Conservation (phyloP, 2,113 vertebrate genomes). For the Piprites chloris region DNA sequence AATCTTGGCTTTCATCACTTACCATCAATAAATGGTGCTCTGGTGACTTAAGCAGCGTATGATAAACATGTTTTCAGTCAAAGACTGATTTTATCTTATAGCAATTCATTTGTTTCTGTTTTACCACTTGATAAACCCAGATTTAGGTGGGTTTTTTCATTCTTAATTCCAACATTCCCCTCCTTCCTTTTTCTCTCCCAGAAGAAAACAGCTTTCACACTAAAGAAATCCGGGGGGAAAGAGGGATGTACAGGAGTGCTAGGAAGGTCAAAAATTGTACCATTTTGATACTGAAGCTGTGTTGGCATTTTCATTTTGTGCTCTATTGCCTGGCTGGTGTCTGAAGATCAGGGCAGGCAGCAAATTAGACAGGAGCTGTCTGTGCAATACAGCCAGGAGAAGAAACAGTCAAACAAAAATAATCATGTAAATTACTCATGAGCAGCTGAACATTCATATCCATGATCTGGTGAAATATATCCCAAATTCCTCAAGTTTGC, state of each 20-base stretch:
- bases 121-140: not conserved
- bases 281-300: not conserved
- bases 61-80: not conserved
- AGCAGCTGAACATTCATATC: not conserved
- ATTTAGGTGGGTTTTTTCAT: not conserved
- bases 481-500: not conserved
- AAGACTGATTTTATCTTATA: not conserved
- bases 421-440: not conserved
- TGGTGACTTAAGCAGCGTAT: not conserved
- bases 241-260: not conserved
- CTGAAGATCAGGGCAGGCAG: not conserved
- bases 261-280: not conserved
- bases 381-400: not conserved
- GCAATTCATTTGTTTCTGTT: not conserved
- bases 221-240: not conserved
- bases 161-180: not conserved
- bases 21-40: not conserved
- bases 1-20: not conserved
- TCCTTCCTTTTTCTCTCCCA: not conserved
- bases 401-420: not conserved
- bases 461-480: not conserved
- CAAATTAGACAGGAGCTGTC: not conserved
- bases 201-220: not conserved
- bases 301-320: not conserved
- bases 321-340: not conserved